phyloP scores from a whole-genome alignment of 2,113 vertebrate genomes.

The Thinocorus orbignyianus region DNA sequence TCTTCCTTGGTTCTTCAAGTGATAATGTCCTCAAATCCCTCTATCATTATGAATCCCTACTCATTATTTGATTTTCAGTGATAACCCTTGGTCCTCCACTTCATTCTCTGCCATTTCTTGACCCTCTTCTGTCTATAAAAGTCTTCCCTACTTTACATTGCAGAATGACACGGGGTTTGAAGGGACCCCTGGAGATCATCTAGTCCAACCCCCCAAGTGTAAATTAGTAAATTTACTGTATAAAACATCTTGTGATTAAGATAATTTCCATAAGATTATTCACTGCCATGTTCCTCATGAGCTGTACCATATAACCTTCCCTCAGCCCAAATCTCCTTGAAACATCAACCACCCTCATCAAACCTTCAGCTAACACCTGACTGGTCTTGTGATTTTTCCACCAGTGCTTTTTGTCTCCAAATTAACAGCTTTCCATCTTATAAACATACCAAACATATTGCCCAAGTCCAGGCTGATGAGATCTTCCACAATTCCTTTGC shows the following conservation, averaged over 20 bases:
- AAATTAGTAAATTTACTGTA: neutral
- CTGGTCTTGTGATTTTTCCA: neutral
- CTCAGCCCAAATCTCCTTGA: neutral
- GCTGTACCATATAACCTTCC: neutral
- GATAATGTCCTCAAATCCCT: neutral
- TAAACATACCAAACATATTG: neutral
- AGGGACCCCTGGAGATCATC: too few relatives aligned
- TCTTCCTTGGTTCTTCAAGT: neutral
- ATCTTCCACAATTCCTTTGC: neutral
- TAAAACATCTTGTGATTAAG: neutral
- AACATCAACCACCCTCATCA: neutral
- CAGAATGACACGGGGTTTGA: too few relatives aligned
- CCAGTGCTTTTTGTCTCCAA: neutral
- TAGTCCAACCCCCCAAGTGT: too few relatives aligned
- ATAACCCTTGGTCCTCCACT: neutral
- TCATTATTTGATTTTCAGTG: neutral
- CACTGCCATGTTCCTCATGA: neutral
- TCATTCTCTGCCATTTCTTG: neutral
- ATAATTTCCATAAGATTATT: neutral
- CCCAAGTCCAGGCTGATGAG: too few relatives aligned
- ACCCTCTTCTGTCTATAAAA: too few relatives aligned
- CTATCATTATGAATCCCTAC: too few relatives aligned
- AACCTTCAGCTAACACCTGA: neutral
- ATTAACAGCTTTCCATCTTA: neutral
- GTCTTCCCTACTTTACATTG: neutral